These are phyloP conservation scores for Ceyx cyanopectus DNA, from an alignment of 2,113 vertebrate species.

Conservation along the genomic window DNA sequence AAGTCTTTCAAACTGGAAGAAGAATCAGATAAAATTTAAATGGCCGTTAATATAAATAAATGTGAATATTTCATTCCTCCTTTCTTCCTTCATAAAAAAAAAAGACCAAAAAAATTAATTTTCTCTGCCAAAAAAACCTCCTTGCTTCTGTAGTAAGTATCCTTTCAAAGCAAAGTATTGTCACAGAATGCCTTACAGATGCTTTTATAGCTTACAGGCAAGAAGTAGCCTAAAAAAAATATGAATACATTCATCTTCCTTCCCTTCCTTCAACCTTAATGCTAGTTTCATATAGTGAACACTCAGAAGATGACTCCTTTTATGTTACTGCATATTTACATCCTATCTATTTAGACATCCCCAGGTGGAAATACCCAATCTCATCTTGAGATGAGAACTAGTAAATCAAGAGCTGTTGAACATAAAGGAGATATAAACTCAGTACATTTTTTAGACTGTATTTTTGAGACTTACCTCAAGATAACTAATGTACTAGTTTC, in stretches of 20 bases:
- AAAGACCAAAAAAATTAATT: not conserved
- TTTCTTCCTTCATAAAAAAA: not conserved
- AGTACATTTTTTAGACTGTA: not conserved
- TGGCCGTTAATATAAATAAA: not conserved
- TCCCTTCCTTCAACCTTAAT: not conserved
- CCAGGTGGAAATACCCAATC: not conserved
- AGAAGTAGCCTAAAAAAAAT: constrained; percentile 1
- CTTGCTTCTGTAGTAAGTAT: not conserved
- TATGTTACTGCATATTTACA: not conserved
- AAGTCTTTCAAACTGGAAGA: not conserved
- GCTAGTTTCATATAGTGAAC: not conserved
- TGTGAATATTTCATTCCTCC: not conserved
- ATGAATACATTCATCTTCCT: not conserved
- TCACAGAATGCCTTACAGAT: not conserved
- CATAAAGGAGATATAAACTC: not conserved
- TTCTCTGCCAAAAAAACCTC: not conserved
- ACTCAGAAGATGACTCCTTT: not conserved
- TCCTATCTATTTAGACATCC: not conserved
- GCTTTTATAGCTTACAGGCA: not conserved
- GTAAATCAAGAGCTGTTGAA: not conserved
- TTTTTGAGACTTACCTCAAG: not conserved
- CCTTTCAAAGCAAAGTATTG: not conserved
- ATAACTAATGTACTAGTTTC: not conserved
- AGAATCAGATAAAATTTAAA: constrained; percentile 2
- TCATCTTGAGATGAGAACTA: not conserved